These are phyloP conservation scores for Pachymerium ferrugineum DNA, from an alignment of 2,888 invertebrate species.

Conservation along the genomic window DNA sequence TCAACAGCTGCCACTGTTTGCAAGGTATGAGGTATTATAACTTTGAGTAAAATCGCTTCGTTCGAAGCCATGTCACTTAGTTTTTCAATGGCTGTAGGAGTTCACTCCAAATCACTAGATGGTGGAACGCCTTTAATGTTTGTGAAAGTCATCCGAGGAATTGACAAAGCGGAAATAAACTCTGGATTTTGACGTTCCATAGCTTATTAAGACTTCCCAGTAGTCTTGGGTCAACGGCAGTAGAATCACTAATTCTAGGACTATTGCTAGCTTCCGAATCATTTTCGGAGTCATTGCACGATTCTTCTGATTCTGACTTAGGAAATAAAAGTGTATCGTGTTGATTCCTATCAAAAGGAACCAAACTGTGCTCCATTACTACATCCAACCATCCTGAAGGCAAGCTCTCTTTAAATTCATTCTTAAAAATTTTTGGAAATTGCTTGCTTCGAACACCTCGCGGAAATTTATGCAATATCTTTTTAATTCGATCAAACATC, in stretches of 20 bases:
- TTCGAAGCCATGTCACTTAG: neutral
- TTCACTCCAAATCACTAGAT: neutral
- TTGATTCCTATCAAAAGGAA: neutral
- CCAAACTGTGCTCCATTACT: neutral
- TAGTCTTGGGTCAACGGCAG: no score
- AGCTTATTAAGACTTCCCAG: no score
- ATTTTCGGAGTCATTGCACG: no score
- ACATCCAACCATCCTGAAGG: slow-evolving; percentile 60
- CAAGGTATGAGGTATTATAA: slow-evolving; percentile 41
- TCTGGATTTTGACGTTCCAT: no score
- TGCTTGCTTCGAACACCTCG: slow-evolving; percentile 57
- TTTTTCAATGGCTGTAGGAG: neutral
- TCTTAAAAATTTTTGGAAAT: slow-evolving; percentile 55
- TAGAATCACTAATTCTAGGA: no score
- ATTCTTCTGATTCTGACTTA: no score
- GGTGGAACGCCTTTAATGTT: neutral
- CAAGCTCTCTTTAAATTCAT: slow-evolving; percentile 60
- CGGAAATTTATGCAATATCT: neutral
- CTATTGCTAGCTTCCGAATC: no score
- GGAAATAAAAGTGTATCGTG: no score
- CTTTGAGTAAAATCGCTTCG: neutral
- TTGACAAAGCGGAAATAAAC: no score
- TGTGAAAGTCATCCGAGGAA: no score
- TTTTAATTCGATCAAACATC: neutral
- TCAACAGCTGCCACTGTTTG: slow-evolving; percentile 57